phyloP scores from a whole-genome alignment of 2,888 invertebrate genomes.

The Mystacides longicornis region DNA sequence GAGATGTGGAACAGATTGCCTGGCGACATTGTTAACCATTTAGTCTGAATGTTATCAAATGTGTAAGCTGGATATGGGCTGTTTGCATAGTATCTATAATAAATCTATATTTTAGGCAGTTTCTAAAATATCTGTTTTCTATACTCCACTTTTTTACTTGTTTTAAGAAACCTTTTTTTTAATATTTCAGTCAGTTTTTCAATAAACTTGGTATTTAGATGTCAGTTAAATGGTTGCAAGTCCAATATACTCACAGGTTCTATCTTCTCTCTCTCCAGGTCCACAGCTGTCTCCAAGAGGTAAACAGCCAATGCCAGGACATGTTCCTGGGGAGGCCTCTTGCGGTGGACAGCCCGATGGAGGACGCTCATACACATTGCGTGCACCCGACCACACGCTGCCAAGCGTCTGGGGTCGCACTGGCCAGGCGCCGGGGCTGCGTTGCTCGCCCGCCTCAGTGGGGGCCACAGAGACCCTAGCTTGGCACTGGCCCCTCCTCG shows the following conservation, averaged over 20 bases:
- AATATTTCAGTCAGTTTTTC: no score
- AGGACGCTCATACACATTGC: constrained; percentile 73
- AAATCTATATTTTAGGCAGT: no score
- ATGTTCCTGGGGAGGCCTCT: constrained; percentile 65
- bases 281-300: constrained; percentile 77
- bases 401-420: constrained; percentile 38
- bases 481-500: constrained; percentile 33
- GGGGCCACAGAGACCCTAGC: constrained; percentile 38
- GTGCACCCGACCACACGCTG: constrained; percentile 49
- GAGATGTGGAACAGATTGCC: no score
- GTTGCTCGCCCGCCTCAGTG: constrained; percentile 34
- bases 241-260: not conserved
- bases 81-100: no score
- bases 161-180: no score
- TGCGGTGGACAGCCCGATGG: constrained; percentile 72
- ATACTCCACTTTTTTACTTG: no score
- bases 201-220: no score
- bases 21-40: no score
- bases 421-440: constrained; percentile 29
- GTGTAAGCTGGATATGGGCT: no score
- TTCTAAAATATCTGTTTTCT: no score
- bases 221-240: no score
- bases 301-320: constrained; percentile 80
- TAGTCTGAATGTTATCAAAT: no score
- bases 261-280: constrained; percentile 34